Evolutionary conservation across 2,797 vertebrate genomes (phyloP).

Genomic region (Lutjanus argentimaculatus): DNA sequence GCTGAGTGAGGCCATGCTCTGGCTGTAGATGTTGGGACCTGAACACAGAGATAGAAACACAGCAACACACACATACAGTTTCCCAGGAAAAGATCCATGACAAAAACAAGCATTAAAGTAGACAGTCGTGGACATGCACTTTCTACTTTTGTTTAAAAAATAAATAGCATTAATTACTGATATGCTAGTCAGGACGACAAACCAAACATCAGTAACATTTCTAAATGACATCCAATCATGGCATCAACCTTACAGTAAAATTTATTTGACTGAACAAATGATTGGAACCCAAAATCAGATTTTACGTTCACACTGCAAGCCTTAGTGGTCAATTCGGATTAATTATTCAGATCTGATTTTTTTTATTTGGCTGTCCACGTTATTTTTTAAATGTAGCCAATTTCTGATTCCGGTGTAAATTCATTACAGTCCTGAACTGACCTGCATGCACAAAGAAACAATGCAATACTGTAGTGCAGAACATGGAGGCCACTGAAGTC

Average conservation of each 20-base stretch:
- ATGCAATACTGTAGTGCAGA: too few species aligned
- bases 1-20: conserved; percentile 93
- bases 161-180: neutral
- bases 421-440: too few species aligned
- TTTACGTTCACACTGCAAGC: neutral
- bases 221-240: neutral
- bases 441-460: too few species aligned
- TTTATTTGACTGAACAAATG: conserved; percentile 3
- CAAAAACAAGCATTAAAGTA: neutral
- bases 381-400: too few species aligned
- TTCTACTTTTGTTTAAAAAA: neutral
- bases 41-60: conserved; percentile 17
- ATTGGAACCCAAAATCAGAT: neutral
- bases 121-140: neutral
- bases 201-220: neutral
- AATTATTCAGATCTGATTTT: too few species aligned
- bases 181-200: neutral
- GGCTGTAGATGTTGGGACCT: conserved; percentile 97
- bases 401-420: too few species aligned
- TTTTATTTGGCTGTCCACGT: too few species aligned
- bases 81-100: neutral
- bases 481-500: too few species aligned
- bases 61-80: neutral
- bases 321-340: too few species aligned
- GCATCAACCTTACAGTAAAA: neutral